These are phyloP conservation scores for Xerus rutilus DNA, from an alignment of 2,797 vertebrate genomes.

Conservation along the genomic window DNA sequence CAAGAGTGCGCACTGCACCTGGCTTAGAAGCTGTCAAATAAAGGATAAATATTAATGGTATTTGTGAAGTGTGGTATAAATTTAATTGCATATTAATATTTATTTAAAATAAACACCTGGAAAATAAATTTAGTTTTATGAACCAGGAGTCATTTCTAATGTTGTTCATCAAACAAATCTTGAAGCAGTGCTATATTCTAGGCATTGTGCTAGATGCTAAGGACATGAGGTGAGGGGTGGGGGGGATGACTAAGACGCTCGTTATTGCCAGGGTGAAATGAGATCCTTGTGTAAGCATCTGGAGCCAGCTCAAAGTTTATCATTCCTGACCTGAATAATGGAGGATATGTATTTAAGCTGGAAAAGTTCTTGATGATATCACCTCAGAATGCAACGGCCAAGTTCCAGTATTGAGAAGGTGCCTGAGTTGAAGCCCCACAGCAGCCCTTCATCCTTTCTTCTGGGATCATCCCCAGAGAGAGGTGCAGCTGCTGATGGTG, in stretches of 20 bases:
- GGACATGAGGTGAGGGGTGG: background rate
- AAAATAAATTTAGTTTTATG: constrained; percentile 71
- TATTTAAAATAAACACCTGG: constrained; percentile 73
- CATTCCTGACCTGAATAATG: background rate
- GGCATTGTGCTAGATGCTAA: background rate
- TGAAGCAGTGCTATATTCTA: background rate
- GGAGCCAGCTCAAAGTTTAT: background rate
- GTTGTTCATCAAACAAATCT: constrained; percentile 9
- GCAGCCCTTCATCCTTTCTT: background rate
- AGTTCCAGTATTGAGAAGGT: background rate
- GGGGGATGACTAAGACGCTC: background rate
- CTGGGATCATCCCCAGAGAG: background rate
- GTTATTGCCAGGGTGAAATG: background rate
- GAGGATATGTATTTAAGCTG: background rate
- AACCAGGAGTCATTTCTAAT: constrained; percentile 9
- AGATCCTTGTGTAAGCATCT: background rate
- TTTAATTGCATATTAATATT: constrained; percentile 81
- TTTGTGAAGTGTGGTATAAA: constrained; percentile 68
- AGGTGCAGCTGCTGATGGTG: background rate
- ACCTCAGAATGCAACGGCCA: background rate
- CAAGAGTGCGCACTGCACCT: background rate
- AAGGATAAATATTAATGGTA: constrained; percentile 81
- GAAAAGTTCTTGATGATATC: background rate
- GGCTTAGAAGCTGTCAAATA: constrained; percentile 55
- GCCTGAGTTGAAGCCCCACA: background rate